Percentiles rank a stretch among this genome's conserved stretches.
Evolutionary conservation across 2,888 invertebrate species (phyloP).

Genomic region (Linnaemya tessellans): DNA sequence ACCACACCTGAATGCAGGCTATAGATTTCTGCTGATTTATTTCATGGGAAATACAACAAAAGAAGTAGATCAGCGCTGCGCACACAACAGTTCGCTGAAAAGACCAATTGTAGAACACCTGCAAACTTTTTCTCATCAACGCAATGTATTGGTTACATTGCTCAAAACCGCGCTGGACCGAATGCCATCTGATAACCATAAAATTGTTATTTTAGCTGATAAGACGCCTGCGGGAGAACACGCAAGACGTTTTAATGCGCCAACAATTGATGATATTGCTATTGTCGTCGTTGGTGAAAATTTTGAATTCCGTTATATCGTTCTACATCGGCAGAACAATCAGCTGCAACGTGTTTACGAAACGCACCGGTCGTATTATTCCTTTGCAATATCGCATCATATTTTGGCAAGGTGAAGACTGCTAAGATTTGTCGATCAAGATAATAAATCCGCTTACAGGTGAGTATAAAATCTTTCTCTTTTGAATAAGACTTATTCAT

Average conservation of each 20-base stretch:
- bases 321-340: background rate
- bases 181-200: background rate
- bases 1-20: too few relatives aligned
- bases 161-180: slow-evolving; percentile 48
- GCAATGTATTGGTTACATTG: slow-evolving; percentile 38
- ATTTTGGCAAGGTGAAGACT: slow-evolving; percentile 3
- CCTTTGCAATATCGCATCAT: background rate
- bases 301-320: background rate
- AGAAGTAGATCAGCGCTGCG: too few relatives aligned
- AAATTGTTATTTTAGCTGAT: too few relatives aligned
- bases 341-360: background rate
- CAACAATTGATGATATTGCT: slow-evolving; percentile 52
- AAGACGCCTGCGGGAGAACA: slow-evolving; percentile 25
- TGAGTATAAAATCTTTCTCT: background rate
- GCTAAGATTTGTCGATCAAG: slow-evolving; percentile 1
- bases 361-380: background rate
- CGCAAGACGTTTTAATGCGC: slow-evolving; percentile 56
- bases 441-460: slow-evolving; percentile 10
- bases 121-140: slow-evolving; percentile 47
- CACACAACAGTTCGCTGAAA: too few relatives aligned
- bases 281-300: slow-evolving; percentile 3
- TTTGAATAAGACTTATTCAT: background rate
- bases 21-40: background rate
- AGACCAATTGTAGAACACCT: slow-evolving; percentile 14
- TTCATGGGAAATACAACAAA: too few relatives aligned